Conservation (phyloP, 92 coral and sea anemone species). For the Zoanthus sansibaricus region DNA sequence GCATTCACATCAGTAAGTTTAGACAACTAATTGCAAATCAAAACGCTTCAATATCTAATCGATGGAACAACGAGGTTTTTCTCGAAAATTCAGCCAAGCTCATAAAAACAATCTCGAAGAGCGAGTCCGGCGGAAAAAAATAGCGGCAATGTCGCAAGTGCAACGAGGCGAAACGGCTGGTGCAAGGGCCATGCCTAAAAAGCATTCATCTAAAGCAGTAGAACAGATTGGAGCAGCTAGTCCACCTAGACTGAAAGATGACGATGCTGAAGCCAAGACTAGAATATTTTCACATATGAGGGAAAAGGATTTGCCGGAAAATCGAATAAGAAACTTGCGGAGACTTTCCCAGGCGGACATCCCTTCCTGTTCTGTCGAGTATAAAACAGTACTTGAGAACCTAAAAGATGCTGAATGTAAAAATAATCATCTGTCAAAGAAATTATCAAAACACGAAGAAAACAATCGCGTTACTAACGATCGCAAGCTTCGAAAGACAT, state of each 20-base stretch:
- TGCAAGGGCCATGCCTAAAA: neutral
- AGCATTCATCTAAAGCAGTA: neutral
- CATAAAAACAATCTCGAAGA: neutral
- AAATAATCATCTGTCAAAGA: neutral
- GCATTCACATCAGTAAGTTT: conserved; percentile 1
- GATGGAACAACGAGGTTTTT: neutral
- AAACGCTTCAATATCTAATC: conserved; percentile 27
- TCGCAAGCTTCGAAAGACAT: conserved; percentile 2
- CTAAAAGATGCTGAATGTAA: conserved; percentile 25
- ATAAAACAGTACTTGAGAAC: conserved; percentile 35
- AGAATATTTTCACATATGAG: neutral
- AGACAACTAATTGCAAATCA: neutral
- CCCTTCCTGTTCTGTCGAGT: conserved; percentile 58
- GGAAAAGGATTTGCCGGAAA: neutral
- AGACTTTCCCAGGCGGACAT: conserved; percentile 47
- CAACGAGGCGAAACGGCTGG: conserved; percentile 11
- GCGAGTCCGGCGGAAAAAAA: conserved; percentile 4
- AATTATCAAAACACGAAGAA: neutral
- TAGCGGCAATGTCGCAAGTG: conserved; percentile 8
- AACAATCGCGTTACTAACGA: neutral
- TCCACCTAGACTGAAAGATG: neutral
- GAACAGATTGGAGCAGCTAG: neutral
- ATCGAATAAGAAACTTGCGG: conserved; percentile 11
- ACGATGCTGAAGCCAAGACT: neutral
- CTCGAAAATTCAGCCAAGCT: conserved; percentile 24